Percentiles rank a stretch among this genome's conserved stretches.
phyloP scores from a whole-genome alignment of 2,888 invertebrate genomes.

The Ligdia adustata region DNA sequence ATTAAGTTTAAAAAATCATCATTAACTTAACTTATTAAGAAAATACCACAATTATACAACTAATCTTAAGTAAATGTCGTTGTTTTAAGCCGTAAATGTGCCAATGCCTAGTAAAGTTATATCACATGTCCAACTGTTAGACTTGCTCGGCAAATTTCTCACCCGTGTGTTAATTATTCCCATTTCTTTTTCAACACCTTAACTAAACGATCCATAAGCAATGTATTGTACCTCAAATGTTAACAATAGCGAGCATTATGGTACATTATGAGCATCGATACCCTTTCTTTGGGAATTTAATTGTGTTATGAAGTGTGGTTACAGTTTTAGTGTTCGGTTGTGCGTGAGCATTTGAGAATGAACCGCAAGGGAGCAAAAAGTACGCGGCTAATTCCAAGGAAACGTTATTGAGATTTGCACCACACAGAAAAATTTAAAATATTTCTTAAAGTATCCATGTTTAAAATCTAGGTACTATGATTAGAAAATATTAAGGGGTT shows the following conservation, averaged over 20 bases:
- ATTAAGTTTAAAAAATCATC: too few species aligned
- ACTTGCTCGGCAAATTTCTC: conserved; percentile 10
- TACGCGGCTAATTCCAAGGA: conserved; percentile 33
- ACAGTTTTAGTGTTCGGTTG: conserved; percentile 73
- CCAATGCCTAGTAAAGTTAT: too few species aligned
- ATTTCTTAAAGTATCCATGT: too few species aligned
- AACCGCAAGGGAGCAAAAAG: conserved; percentile 49
- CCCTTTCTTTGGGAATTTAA: conserved; percentile 81
- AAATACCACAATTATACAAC: too few species aligned
- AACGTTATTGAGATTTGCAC: conserved; percentile 5
- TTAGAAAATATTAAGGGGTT: too few species aligned
- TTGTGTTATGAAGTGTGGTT: conserved; percentile 83
- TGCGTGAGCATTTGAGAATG: conserved; percentile 40
- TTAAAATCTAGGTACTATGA: too few species aligned
- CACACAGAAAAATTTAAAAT: too few species aligned
- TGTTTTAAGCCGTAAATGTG: too few species aligned
- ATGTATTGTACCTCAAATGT: conserved; percentile 76
- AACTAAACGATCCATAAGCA: conserved; percentile 81
- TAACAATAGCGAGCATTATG: conserved; percentile 80
- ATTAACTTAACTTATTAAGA: too few species aligned
- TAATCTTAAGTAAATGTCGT: too few species aligned
- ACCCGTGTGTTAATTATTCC: conserved; percentile 46
- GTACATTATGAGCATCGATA: conserved; percentile 79
- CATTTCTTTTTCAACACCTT: conserved; percentile 79
- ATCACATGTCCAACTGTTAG: too few species aligned